These are phyloP conservation scores for Pterois miles DNA, from an alignment of 2,797 vertebrate genomes.

Conservation along the genomic window DNA sequence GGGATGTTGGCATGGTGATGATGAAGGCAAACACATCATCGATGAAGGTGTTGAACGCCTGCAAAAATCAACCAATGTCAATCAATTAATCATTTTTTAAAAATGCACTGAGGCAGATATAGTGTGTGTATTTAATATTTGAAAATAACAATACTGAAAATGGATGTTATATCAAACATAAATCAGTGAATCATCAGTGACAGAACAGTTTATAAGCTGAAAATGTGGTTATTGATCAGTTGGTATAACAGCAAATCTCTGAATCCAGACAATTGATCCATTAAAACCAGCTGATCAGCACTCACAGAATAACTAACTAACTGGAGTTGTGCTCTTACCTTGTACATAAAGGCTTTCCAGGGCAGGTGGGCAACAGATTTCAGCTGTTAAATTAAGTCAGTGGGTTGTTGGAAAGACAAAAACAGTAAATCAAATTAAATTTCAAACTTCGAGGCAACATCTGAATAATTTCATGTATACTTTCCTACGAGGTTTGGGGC, in stretches of 20 bases:
- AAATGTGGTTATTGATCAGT: neutral
- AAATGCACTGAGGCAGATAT: neutral
- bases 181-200: neutral
- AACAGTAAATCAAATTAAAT: neutral
- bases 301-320: neutral
- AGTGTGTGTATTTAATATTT: neutral
- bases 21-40: slow-evolving; percentile 99
- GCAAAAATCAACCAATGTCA: slow-evolving; percentile 7
- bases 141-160: neutral
- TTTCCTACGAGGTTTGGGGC: neutral
- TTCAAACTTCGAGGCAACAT: neutral
- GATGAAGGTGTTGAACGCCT: slow-evolving; percentile 99
- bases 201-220: neutral
- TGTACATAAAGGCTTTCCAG: slow-evolving; percentile 99
- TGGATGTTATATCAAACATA: neutral
- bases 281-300: neutral
- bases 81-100: neutral
- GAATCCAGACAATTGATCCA: neutral
- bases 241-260: neutral
- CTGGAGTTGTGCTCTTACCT: slow-evolving; percentile 79
- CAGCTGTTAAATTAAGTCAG: slow-evolving; percentile 81
- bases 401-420: neutral
- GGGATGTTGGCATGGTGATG: slow-evolving; percentile 99
- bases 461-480: neutral
- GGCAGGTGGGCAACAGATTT: slow-evolving; percentile 98